Conservation (phyloP, 2,888 invertebrate species). For the Melitaea athalia region DNA sequence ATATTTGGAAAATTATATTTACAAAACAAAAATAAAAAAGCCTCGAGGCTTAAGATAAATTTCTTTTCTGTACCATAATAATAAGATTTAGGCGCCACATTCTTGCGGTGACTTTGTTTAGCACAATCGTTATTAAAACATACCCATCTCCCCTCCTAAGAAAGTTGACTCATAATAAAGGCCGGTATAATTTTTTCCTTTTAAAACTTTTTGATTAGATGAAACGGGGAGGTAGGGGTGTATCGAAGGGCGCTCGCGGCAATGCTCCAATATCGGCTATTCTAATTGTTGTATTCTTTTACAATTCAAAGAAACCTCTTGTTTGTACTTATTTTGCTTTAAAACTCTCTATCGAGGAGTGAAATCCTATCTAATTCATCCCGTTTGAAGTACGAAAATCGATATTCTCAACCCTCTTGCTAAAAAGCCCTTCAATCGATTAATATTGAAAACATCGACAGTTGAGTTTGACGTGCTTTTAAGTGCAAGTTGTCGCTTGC, state of each 20-base stretch:
- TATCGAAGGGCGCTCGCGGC: slow-evolving; percentile 64
- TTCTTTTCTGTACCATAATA: slow-evolving; percentile 29
- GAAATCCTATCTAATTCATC: slow-evolving; percentile 51
- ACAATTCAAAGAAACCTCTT: slow-evolving; percentile 55
- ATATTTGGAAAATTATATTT: neutral
- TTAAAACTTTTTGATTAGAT: slow-evolving; percentile 84
- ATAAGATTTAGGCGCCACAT: slow-evolving; percentile 35
- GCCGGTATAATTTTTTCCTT: slow-evolving; percentile 82
- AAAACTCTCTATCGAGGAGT: slow-evolving; percentile 22
- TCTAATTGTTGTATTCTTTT: slow-evolving; percentile 80
- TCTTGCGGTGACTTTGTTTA: slow-evolving; percentile 49
- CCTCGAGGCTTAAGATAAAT: slow-evolving; percentile 24
- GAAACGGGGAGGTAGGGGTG: slow-evolving; percentile 78
- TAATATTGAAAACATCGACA: slow-evolving; percentile 75
- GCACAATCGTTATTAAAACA: slow-evolving; percentile 80
- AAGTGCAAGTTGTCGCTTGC: slow-evolving; percentile 50
- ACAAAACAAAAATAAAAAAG: slow-evolving; percentile 13
- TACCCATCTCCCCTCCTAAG: slow-evolving; percentile 76
- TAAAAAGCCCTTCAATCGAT: slow-evolving; percentile 62
- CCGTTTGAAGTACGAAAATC: slow-evolving; percentile 60
- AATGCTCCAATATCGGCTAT: slow-evolving; percentile 76
- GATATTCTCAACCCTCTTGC: slow-evolving; percentile 44
- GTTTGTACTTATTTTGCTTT: slow-evolving; percentile 13
- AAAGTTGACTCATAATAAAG: slow-evolving; percentile 83
- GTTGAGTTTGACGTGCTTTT: slow-evolving; percentile 65